phyloP scores from a whole-genome alignment of 2,797 vertebrate species.

The Bradypodion ventrale region DNA sequence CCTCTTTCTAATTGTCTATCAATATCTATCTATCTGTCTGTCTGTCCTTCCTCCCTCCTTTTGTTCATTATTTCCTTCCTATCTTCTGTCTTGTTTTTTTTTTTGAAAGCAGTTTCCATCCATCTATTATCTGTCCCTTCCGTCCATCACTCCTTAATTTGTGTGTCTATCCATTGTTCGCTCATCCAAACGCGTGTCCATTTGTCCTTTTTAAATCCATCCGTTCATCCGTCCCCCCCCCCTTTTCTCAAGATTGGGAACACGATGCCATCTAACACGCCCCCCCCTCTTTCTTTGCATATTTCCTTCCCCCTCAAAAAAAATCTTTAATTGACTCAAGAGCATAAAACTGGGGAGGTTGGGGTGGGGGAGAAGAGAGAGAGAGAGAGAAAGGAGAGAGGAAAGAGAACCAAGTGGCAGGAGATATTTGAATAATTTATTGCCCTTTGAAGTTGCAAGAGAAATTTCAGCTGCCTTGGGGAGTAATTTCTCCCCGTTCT shows the following conservation, averaged over 20 bases:
- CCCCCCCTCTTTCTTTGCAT: neutral
- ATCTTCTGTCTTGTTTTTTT: neutral
- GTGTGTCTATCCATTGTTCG: too few species aligned
- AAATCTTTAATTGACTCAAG: conserved; percentile 68
- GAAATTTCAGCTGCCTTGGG: conserved; percentile 74
- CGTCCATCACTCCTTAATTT: too few species aligned
- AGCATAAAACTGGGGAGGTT: conserved; percentile 65
- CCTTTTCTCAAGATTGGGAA: too few species aligned
- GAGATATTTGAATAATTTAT: conserved; percentile 72
- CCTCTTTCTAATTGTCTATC: too few species aligned
- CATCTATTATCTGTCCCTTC: too few species aligned
- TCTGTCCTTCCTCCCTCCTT: too few species aligned
- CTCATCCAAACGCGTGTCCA: too few species aligned
- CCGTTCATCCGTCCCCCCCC: too few species aligned
- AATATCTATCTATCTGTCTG: too few species aligned
- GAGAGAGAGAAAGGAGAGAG: conserved; percentile 57
- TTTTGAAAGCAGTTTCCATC: too few species aligned
- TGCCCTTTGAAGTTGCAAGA: conserved; percentile 75
- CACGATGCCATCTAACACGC: too few species aligned
- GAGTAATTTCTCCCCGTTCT: conserved; percentile 66
- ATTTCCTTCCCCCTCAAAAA: conserved; percentile 47
- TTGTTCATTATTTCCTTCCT: neutral
- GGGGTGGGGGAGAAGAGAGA: conserved; percentile 53
- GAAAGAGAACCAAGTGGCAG: conserved; percentile 28
- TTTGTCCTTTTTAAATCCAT: too few species aligned